These are phyloP conservation scores for Drosophila kohkoa DNA, from an alignment of 1,140 invertebrate species.

Conservation along the genomic window DNA sequence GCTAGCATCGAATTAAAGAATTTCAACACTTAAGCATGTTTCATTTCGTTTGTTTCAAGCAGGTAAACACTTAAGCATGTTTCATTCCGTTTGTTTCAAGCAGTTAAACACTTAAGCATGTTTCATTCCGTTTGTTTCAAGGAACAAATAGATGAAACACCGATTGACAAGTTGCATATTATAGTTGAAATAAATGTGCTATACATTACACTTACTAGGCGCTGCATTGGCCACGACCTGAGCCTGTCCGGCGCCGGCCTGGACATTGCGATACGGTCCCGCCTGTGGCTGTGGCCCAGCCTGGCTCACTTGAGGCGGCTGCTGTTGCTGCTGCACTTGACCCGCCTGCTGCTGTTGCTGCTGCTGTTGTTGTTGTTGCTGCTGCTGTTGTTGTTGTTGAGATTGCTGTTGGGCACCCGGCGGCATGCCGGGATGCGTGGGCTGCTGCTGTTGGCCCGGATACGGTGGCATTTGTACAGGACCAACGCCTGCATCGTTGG, in stretches of 20 bases:
- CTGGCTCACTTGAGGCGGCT: constrained; percentile 54
- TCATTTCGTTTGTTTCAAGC: no score
- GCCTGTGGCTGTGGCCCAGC: constrained; percentile 60
- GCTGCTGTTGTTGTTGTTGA: constrained; percentile 76
- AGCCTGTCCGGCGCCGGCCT: constrained; percentile 57
- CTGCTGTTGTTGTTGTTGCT: constrained; percentile 71
- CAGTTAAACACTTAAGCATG: not conserved
- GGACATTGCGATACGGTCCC: constrained; percentile 60
- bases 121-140: not conserved
- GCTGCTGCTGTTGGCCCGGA: constrained; percentile 64
- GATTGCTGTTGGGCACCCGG: constrained; percentile 84
- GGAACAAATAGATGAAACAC: not conserved
- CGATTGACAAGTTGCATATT: not conserved
- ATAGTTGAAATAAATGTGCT: not conserved
- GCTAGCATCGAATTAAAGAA: no score
- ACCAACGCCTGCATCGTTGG: constrained; percentile 34
- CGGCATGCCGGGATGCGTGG: constrained; percentile 80
- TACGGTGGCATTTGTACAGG: constrained; percentile 80
- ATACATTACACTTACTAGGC: constrained; percentile 76
- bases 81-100: no score
- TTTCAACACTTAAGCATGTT: no score
- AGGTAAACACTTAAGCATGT: no score
- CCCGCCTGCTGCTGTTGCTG: constrained; percentile 58
- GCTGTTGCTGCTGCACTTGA: constrained; percentile 39
- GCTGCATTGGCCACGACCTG: constrained; percentile 62